Base-by-base conservation (phyloP, 1,140 invertebrate species). In the Trialeurodes vaporariorum region DNA sequence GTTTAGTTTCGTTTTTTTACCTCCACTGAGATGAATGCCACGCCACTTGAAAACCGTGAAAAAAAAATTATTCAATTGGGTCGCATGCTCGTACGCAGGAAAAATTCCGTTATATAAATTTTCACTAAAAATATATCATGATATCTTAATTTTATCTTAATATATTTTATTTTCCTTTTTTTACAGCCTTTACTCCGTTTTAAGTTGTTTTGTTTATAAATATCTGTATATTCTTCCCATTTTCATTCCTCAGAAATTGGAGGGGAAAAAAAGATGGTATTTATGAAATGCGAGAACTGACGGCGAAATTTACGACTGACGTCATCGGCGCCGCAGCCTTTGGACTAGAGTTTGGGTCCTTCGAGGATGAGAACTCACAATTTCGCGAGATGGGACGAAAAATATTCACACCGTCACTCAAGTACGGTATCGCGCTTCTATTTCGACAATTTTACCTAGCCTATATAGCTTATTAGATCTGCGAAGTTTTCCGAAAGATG, bases 291-390 rank as follows among this genome's bases (percentile, higher is more conserved):
- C 79, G 77, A 71, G 75, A 77, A 23, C 68, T 81, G 0, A 73
- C 81, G 25, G 75, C 79, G 0, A 78, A 79, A 71, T 84, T 80
- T 65, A 82, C 80, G 2, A 83, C 82, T 21, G 83, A 85, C 70
- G 80, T 83, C 2, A 84, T 85, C 5, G 79, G 79, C 23, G 79
- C 78, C 0, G 83, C 81, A 70, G 81, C 80, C 17, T 85, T 85
- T 72, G 84, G 84, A 11, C 73, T 84, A 2, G 78, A 84, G 61
- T 80, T 79, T 23, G 79, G 84, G 68, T 81, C 79, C 9, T 76
- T 85, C 70, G 73, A 72, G 24, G 71, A 80, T 71, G 75, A 79
- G 0, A 69, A 81, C 25, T 79, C 82, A 34, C 76, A 81, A 67
- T 84, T 84, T 70, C 75, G 77, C 49, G 67, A 72, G 58, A 81